Evolutionary conservation across 2,113 vertebrate genomes (phyloP).

Genomic region (Oncorhynchus nerka): DNA sequence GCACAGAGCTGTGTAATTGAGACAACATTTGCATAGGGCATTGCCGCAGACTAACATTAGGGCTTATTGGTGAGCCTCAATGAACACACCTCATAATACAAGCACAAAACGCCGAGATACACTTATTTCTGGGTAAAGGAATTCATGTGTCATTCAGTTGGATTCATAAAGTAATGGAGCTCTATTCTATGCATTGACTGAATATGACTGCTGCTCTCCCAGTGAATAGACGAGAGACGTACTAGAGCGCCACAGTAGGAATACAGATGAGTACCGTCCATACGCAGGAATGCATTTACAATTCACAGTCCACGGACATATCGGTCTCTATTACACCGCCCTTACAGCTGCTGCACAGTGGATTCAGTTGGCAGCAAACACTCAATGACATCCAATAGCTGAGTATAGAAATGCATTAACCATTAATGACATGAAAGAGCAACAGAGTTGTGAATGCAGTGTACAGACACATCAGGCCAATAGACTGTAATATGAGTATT

Average conservation of each 20-base stretch:
- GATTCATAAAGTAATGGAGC: background rate
- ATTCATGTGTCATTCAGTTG: background rate
- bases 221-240: background rate
- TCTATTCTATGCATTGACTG: background rate
- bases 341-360: background rate
- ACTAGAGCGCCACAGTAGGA: background rate
- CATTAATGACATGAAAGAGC: no score
- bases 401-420: background rate
- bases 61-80: no score
- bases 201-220: background rate
- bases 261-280: slow-evolving; percentile 1
- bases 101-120: background rate
- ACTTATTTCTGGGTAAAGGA: background rate
- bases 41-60: background rate
- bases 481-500: no score
- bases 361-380: background rate
- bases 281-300: background rate
- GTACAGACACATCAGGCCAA: no score
- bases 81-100: no score
- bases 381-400: background rate
- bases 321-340: background rate
- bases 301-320: background rate
- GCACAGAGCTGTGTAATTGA: no score
- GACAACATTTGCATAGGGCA: background rate
- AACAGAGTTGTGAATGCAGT: no score